Evolutionary conservation across 2,888 invertebrate genomes (phyloP).

Genomic region (Lissonota sp.): DNA sequence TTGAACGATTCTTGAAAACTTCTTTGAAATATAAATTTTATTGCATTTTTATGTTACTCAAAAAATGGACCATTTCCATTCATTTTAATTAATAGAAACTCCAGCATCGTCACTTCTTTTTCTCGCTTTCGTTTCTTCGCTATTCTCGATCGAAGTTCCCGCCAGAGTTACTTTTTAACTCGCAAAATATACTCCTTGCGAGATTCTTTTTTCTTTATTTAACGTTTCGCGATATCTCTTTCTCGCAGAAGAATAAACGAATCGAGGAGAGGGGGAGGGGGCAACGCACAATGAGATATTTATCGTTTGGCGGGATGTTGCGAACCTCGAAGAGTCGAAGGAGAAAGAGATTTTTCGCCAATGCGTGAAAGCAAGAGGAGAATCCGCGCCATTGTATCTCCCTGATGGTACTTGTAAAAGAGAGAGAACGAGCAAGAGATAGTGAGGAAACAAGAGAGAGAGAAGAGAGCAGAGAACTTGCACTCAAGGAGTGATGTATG

Average conservation of each 20-base stretch:
- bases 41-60: no score
- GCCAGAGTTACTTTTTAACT: no score
- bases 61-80: no score
- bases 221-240: background rate
- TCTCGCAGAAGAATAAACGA: slow-evolving; percentile 8
- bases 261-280: slow-evolving; percentile 25
- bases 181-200: background rate
- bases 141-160: no score
- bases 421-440: background rate
- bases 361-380: slow-evolving; percentile 45
- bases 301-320: slow-evolving; percentile 74
- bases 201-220: no score
- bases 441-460: slow-evolving; percentile 7
- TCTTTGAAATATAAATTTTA: no score
- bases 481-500: slow-evolving; percentile 80
- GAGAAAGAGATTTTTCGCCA: slow-evolving; percentile 42
- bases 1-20: no score
- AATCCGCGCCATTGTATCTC: slow-evolving; percentile 80
- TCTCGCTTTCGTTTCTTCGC: no score
- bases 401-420: background rate
- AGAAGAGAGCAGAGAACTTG: slow-evolving; percentile 28
- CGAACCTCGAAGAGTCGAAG: slow-evolving; percentile 14
- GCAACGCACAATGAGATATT: slow-evolving; percentile 80
- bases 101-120: no score
- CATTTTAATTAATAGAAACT: no score